These are phyloP conservation scores for Plectrocnemia conspersa DNA, from an alignment of 1,140 invertebrate genomes.

Conservation along the genomic window DNA sequence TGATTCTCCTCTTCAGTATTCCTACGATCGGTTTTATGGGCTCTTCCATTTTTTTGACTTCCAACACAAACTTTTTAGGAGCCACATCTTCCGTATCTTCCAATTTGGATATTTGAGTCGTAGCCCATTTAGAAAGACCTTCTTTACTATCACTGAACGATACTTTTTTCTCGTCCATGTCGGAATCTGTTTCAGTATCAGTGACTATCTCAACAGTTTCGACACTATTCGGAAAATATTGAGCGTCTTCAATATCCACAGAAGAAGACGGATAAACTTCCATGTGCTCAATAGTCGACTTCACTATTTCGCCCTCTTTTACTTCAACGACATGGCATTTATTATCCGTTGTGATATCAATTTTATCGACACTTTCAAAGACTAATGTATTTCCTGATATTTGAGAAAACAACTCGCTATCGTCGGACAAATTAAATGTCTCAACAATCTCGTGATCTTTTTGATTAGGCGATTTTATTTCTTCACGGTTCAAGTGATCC, in stretches of 20 bases:
- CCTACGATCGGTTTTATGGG: conserved; percentile 44
- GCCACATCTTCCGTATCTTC: conserved; percentile 1
- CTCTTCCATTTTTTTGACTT: conserved; percentile 42
- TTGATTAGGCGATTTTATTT: not conserved
- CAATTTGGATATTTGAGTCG: conserved; percentile 25
- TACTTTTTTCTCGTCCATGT: conserved; percentile 44
- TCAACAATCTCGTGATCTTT: conserved; percentile 35
- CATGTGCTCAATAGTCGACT: conserved; percentile 48
- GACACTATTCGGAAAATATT: conserved; percentile 40
- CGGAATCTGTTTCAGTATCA: conserved; percentile 55
- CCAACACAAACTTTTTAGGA: conserved; percentile 44
- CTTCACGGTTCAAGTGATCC: conserved; percentile 41
- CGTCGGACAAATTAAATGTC: conserved; percentile 59
- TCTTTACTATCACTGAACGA: conserved; percentile 31
- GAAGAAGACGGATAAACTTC: conserved; percentile 45
- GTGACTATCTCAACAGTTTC: conserved; percentile 51
- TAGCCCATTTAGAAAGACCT: conserved; percentile 40
- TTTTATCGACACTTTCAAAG: conserved; percentile 33
- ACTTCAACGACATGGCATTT: conserved; percentile 54
- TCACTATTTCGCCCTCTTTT: conserved; percentile 55
- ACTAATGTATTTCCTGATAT: conserved; percentile 56
- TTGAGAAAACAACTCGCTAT: conserved; percentile 65
- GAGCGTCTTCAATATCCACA: conserved; percentile 41
- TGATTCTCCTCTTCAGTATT: conserved; percentile 42
- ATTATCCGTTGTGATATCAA: conserved; percentile 36